Evolutionary conservation across 2,113 vertebrate species (phyloP).

Genomic region (Potamarius usumacintae): DNA sequence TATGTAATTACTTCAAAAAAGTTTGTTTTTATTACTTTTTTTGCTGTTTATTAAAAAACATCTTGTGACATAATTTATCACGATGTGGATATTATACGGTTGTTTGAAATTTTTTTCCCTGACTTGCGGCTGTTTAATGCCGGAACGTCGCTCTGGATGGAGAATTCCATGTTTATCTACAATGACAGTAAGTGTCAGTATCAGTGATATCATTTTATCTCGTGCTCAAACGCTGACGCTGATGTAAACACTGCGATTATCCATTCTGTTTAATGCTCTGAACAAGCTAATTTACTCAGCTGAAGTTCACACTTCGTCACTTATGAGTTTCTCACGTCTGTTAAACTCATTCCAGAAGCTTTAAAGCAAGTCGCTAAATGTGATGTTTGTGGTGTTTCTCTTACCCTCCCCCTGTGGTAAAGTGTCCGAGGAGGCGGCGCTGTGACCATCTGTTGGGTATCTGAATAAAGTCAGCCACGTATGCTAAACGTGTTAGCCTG

Average conservation of each 20-base stretch:
- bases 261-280: not conserved
- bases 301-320: not conserved
- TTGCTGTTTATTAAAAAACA: too few species aligned
- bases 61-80: too few species aligned
- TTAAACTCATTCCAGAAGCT: too few species aligned
- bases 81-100: too few species aligned
- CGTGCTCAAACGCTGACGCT: too few species aligned
- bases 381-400: not conserved
- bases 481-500: slow-evolving; percentile 25
- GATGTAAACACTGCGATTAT: too few species aligned
- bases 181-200: not conserved
- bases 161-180: too few species aligned
- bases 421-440: not conserved
- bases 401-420: not conserved
- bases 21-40: not conserved
- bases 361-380: too few species aligned
- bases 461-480: slow-evolving; percentile 12
- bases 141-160: too few species aligned
- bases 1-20: not conserved
- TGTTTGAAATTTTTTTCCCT: too few species aligned
- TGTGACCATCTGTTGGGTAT: slow-evolving; percentile 38
- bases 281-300: not conserved
- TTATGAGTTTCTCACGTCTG: not conserved
- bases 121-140: too few species aligned
- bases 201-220: too few species aligned